Conservation (phyloP, 2,888 invertebrate genomes). For the Subacronicta megacephala region DNA sequence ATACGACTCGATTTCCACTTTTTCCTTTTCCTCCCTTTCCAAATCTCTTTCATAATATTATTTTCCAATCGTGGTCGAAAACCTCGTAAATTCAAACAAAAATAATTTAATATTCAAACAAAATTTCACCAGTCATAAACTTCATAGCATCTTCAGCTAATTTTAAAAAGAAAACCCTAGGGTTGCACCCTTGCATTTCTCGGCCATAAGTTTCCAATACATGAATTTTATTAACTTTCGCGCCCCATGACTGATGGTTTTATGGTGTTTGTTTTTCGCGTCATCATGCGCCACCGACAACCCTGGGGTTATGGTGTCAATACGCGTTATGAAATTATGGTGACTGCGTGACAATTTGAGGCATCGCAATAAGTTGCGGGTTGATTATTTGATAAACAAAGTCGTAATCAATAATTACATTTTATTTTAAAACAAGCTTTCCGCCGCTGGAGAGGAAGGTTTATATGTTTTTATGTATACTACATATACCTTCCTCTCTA, state of each 20-base stretch:
- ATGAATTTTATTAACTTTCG: conserved; percentile 89
- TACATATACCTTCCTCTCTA: too few relatives aligned
- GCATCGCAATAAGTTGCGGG: conserved; percentile 9
- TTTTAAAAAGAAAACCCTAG: conserved; percentile 72
- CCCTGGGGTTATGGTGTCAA: conserved; percentile 68
- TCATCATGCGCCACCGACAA: conserved; percentile 81
- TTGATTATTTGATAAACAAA: conserved; percentile 3
- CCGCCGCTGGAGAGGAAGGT: too few relatives aligned
- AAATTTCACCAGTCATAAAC: conserved; percentile 59
- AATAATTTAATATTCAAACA: conserved; percentile 56
- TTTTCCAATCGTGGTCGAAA: conserved; percentile 3
- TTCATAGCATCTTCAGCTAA: conserved; percentile 62
- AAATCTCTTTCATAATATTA: too few relatives aligned
- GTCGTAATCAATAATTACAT: not conserved
- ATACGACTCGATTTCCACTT: too few relatives aligned
- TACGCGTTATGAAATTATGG: conserved; percentile 50
- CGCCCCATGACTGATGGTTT: conserved; percentile 73
- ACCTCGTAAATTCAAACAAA: conserved; percentile 36
- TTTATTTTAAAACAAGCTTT: not conserved
- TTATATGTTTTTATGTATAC: too few relatives aligned
- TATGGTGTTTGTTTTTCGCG: conserved; percentile 87
- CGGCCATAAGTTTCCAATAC: conserved; percentile 89
- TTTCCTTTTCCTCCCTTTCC: not conserved
- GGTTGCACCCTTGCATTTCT: conserved; percentile 84
- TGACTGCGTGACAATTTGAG: conserved; percentile 12